These are phyloP conservation scores for Donacobius atricapilla DNA, from an alignment of 2,113 vertebrate genomes.

Conservation along the genomic window DNA sequence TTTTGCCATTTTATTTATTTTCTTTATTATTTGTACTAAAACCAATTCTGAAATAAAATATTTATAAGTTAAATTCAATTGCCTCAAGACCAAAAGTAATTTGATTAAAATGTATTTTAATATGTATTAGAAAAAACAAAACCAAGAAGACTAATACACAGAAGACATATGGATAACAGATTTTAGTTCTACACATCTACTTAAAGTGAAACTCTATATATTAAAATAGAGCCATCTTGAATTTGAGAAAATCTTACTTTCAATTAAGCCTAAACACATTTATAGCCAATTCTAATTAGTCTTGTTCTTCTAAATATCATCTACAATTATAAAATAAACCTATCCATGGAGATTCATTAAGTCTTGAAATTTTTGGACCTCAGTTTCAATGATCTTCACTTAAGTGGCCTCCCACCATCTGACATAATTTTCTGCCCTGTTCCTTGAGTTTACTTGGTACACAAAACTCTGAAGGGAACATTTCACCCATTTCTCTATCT, in stretches of 20 bases:
- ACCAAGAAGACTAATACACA: not conserved
- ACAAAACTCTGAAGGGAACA: not conserved
- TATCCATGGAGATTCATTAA: constrained; percentile 64
- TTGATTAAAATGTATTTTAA: not conserved
- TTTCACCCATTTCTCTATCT: not conserved
- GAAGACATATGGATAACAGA: not conserved
- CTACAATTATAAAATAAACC: constrained; percentile 72
- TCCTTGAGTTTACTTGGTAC: not conserved
- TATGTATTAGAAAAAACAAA: not conserved
- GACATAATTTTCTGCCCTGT: constrained; percentile 9
- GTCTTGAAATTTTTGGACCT: constrained; percentile 59
- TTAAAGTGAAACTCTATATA: not conserved
- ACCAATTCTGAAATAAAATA: not conserved
- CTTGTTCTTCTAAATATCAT: constrained; percentile 62
- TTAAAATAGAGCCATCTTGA: constrained; percentile 34
- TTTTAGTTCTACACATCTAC: not conserved
- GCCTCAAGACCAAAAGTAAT: not conserved
- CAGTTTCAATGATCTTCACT: constrained; percentile 41
- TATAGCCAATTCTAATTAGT: constrained; percentile 63
- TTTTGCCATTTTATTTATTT: not conserved
- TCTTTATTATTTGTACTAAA: not conserved
- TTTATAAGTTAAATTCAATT: constrained; percentile 22
- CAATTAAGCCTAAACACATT: constrained; percentile 56
- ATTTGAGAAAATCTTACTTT: constrained; percentile 46
- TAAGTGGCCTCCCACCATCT: constrained; percentile 14